A percentile compares a stretch with the other conserved stretches of the same genome.
phyloP scores from a whole-genome alignment of 2,888 invertebrate genomes.

The Drosophila vallismaia region DNA sequence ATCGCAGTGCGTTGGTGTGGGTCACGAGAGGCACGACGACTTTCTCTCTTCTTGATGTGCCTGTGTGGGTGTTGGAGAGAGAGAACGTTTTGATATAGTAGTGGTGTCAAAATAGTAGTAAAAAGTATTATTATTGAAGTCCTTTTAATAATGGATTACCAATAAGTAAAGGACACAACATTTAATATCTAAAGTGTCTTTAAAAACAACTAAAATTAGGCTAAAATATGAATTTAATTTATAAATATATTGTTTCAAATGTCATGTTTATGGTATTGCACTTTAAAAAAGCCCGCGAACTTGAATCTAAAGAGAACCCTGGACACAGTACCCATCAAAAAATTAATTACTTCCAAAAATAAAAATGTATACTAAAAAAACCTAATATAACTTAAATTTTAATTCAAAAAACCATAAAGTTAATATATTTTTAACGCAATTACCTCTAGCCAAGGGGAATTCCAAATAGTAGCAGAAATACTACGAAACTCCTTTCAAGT shows the following conservation, averaged over 20 bases:
- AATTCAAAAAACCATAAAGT: not conserved
- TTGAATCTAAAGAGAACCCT: no score
- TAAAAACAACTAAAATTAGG: no score
- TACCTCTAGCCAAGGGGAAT: no score
- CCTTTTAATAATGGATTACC: not conserved
- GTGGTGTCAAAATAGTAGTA: not conserved
- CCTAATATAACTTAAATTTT: no score
- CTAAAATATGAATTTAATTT: not conserved
- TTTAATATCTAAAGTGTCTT: no score
- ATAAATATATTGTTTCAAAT: not conserved
- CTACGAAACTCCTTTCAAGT: slow-evolving; percentile 32
- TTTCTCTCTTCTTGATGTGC: slow-evolving; percentile 17
- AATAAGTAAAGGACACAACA: not conserved
- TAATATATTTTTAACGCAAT: not conserved
- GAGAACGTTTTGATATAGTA: not conserved
- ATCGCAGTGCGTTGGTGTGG: slow-evolving; percentile 51
- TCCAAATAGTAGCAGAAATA: slow-evolving; percentile 50
- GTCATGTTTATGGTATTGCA: no score
- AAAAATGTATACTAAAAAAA: no score
- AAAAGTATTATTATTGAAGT: slow-evolving; percentile 9
- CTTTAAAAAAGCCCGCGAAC: no score
- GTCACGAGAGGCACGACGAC: slow-evolving; percentile 9
- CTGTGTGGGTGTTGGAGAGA: slow-evolving; percentile 6
- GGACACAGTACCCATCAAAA: no score
- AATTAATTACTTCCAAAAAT: no score